A percentile compares a stretch with the other conserved stretches of the same genome.
Conservation (phyloP, 2,113 vertebrate genomes). For the Forbesichthys agassizii region DNA sequence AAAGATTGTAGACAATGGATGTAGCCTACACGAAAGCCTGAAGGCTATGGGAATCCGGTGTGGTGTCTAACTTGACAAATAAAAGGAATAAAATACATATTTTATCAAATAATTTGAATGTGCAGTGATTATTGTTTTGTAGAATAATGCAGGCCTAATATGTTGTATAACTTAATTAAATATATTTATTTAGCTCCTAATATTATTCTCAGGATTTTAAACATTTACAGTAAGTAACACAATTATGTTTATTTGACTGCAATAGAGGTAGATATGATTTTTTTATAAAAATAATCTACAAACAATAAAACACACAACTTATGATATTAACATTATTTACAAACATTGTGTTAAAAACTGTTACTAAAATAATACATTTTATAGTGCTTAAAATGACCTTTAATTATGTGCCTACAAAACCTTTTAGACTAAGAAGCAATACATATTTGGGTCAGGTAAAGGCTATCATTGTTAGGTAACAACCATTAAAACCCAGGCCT, state of each 20-base stretch:
- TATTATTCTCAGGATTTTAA: neutral
- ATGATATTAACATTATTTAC: slow-evolving; percentile 63
- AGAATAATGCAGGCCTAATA: too few relatives aligned
- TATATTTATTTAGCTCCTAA: neutral
- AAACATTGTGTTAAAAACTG: slow-evolving; percentile 9
- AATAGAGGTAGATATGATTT: slow-evolving; percentile 69
- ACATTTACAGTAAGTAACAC: neutral
- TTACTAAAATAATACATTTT: neutral
- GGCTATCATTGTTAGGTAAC: neutral
- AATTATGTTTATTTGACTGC: slow-evolving; percentile 15
- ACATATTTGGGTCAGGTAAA: neutral
- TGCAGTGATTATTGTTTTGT: too few relatives aligned
- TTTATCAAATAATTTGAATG: too few relatives aligned
- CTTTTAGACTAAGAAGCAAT: neutral
- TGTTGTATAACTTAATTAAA: too few relatives aligned
- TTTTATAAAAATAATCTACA: slow-evolving; percentile 33
- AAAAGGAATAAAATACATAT: too few relatives aligned
- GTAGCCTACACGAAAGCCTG: too few relatives aligned
- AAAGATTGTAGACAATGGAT: too few relatives aligned
- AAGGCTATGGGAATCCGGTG: too few relatives aligned
- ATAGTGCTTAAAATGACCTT: slow-evolving; percentile 21
- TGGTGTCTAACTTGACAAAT: too few relatives aligned
- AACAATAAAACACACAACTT: slow-evolving; percentile 47
- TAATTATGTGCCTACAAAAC: neutral
- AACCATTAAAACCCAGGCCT: too few relatives aligned